Conservation (phyloP, 2,888 invertebrate genomes). For the Fragum sueziense region DNA sequence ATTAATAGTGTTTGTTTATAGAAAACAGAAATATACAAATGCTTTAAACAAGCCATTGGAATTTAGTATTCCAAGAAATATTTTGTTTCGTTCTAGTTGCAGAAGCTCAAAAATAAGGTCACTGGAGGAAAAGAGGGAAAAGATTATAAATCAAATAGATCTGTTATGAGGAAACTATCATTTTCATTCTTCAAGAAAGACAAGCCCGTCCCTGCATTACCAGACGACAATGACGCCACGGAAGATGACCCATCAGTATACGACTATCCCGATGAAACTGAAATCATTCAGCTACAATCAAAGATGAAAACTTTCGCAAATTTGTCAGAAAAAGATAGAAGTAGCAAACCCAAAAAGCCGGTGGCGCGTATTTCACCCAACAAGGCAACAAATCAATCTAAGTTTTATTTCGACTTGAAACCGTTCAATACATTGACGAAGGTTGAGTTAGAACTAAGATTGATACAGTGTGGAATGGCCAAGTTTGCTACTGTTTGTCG, state of each 20-base stretch:
- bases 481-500: slow-evolving; percentile 17
- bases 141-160: background rate
- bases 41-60: too few relatives aligned
- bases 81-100: background rate
- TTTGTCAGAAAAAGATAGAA: background rate
- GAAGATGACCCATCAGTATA: background rate
- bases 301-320: background rate
- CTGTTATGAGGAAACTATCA: background rate
- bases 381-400: background rate
- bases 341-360: background rate
- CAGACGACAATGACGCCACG: background rate
- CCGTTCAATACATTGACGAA: slow-evolving; percentile 21
- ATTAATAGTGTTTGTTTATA: too few relatives aligned
- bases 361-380: slow-evolving; percentile 8
- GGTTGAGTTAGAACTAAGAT: slow-evolving; percentile 24
- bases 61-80: too few relatives aligned
- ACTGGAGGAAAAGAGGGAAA: slow-evolving; percentile 1
- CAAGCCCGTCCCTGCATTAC: background rate
- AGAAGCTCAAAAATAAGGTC: background rate
- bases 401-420: too few relatives aligned
- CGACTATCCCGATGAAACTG: slow-evolving; percentile 18
- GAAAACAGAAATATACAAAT: too few relatives aligned
- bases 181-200: background rate
- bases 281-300: background rate
- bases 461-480: slow-evolving; percentile 17